Evolutionary conservation across 2,888 invertebrate genomes (phyloP), one percentile per base, ranked within the genome.

Genomic region (Machimus atricapillus): DNA sequence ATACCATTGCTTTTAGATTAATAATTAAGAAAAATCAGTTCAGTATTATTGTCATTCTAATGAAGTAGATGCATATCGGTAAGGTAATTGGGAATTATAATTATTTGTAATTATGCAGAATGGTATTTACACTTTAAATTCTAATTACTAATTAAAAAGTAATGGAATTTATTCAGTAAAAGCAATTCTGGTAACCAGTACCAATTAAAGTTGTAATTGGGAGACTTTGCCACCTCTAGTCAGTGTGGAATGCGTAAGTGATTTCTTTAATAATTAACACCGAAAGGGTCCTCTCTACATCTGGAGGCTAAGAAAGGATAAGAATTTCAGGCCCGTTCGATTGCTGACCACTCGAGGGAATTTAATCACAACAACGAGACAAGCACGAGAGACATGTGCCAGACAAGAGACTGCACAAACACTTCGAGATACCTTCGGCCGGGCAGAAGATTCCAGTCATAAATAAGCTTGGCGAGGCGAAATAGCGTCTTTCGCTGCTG

Each of bases 391-490:
- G 46, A 79, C 79, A 79, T n/a, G 40, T 46, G 43, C 5, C 46
- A 12, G 46, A 43, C 46, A 46, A 43, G 40, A 46, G 19, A 79
- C 46, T 8, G 9, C 27, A 81, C 46, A 81, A 56, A 81, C 81
- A 52, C 52, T 34, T 81, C n/a, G 7, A 46, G 88, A 88, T 90
- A 90, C 90, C 90, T 90, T 89, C 86, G 76, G 88, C 88, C 56
- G 88, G 88, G 82, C 88, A 88, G 87, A 89, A 90, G 52, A 89
- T 89, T 52, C 89, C 90, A 77, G 88, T 88, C 85, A 89, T 88
- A 87, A 88, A 89, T 82, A 89, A 92, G 87, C 92, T 91, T 87
- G 92, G 92, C 86, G 92, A 92, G 12, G 90, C 91, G 90, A 92
- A 92, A 88, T 92, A 89, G 87, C 89, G 87, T 85, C 86, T 88